Conservation (phyloP, 2,113 vertebrate species). For the Columbina picui region DNA sequence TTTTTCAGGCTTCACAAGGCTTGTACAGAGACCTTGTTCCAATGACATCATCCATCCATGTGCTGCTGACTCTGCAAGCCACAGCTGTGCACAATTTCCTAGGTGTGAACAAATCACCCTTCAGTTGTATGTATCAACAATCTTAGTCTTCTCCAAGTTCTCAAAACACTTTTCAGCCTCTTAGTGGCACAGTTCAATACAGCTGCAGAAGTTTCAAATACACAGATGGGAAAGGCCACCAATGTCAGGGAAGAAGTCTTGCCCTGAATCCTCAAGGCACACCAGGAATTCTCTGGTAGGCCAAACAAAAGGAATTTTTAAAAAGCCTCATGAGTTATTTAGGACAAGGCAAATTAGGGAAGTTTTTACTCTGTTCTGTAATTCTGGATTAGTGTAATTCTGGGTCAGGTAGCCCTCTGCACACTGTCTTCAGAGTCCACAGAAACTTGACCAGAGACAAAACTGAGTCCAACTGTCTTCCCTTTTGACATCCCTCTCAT, state of each 20-base stretch:
- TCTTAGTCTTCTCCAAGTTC: background rate
- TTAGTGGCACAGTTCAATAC: background rate
- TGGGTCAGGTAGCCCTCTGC: background rate
- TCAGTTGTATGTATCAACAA: background rate
- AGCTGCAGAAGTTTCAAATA: background rate
- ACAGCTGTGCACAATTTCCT: background rate
- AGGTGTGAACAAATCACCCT: background rate
- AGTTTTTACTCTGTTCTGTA: background rate
- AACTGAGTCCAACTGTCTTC: background rate
- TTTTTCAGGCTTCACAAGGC: background rate
- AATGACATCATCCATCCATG: background rate
- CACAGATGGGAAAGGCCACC: background rate
- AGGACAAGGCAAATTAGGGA: background rate
- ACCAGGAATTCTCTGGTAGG: background rate
- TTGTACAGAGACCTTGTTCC: background rate
- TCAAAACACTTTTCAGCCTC: background rate
- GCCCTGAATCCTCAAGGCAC: background rate
- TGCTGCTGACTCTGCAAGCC: fast-evolving
- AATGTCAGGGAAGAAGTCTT: background rate
- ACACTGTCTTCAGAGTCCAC: background rate
- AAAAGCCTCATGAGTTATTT: background rate
- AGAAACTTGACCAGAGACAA: background rate
- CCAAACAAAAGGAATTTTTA: background rate
- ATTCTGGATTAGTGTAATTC: background rate
- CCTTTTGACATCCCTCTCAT: background rate